Evolutionary conservation across 1,140 invertebrate genomes (phyloP).

Genomic region (Drosophila miranda): DNA sequence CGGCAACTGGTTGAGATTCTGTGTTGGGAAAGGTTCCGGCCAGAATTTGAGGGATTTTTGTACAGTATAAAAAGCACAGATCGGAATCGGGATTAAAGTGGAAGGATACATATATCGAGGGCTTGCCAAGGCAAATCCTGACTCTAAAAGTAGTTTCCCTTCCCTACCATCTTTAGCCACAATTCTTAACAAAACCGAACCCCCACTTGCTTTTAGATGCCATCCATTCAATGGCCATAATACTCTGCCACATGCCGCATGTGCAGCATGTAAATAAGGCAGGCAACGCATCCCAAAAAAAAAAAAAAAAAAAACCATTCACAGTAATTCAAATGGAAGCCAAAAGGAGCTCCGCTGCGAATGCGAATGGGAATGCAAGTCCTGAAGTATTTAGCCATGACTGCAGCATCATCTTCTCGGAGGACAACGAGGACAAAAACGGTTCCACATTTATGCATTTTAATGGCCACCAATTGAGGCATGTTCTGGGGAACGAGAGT

Average conservation of each 20-base stretch:
- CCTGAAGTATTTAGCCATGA: conserved; percentile 51
- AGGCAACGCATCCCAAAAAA: conserved; percentile 23
- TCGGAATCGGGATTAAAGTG: too few species aligned
- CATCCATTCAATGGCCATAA: conserved; percentile 14
- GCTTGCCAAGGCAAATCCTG: too few species aligned
- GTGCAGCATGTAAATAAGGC: conserved; percentile 58
- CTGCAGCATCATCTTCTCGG: conserved; percentile 21
- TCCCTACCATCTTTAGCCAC: not conserved
- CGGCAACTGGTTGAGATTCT: conserved; percentile 12
- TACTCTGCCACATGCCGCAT: conserved; percentile 31
- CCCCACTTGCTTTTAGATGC: conserved; percentile 21
- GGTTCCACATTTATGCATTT: conserved; percentile 72
- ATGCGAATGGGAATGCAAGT: conserved; percentile 1
- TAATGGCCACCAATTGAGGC: conserved; percentile 76
- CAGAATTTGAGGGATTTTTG: conserved; percentile 6
- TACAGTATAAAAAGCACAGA: too few species aligned
- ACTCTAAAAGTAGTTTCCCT: too few species aligned
- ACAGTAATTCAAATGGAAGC: conserved; percentile 41
- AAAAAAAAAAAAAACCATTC: conserved; percentile 50
- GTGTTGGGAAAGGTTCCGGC: not conserved
- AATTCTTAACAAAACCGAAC: conserved; percentile 8
- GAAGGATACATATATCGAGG: too few species aligned
- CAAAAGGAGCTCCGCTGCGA: conserved; percentile 25
- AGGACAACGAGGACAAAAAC: conserved; percentile 32
- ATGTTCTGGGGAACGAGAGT: conserved; percentile 39